Conservation (phyloP, 2,797 vertebrate species). For the Nyctibius grandis region DNA sequence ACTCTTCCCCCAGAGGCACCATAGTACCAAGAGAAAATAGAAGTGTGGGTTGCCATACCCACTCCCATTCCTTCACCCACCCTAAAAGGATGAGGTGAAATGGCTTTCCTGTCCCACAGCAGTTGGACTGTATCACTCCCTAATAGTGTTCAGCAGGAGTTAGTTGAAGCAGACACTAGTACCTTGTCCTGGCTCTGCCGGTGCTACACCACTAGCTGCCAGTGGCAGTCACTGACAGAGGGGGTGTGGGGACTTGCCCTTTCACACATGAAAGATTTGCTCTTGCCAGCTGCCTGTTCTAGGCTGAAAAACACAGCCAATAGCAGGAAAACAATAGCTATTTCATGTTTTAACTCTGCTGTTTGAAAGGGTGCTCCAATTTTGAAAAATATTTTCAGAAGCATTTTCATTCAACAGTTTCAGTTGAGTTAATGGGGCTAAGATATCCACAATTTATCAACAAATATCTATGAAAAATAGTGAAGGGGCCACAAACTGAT, state of each 20-base stretch:
- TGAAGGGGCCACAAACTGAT: not conserved
- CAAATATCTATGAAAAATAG: not conserved
- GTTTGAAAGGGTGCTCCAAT: not conserved
- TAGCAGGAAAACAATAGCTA: not conserved
- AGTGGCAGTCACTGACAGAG: not conserved
- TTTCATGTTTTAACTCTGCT: not conserved
- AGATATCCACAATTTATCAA: not conserved
- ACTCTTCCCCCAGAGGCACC: not conserved
- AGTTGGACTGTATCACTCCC: not conserved
- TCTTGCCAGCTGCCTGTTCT: not conserved
- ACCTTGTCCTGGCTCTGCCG: not conserved
- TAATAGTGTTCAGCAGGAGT: not conserved
- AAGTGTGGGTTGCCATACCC: not conserved
- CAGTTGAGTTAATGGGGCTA: not conserved
- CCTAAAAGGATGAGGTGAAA: not conserved
- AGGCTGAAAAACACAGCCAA: not conserved
- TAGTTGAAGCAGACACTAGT: not conserved
- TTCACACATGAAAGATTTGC: not conserved
- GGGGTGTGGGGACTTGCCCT: not conserved
- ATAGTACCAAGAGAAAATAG: not conserved
- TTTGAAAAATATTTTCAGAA: not conserved
- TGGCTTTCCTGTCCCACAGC: not conserved
- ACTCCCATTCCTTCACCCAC: not conserved
- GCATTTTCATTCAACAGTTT: not conserved
- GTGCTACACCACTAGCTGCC: not conserved